These are phyloP conservation scores for Drosophila navojoa DNA, from an alignment of 1,140 invertebrate genomes.

Conservation along the genomic window DNA sequence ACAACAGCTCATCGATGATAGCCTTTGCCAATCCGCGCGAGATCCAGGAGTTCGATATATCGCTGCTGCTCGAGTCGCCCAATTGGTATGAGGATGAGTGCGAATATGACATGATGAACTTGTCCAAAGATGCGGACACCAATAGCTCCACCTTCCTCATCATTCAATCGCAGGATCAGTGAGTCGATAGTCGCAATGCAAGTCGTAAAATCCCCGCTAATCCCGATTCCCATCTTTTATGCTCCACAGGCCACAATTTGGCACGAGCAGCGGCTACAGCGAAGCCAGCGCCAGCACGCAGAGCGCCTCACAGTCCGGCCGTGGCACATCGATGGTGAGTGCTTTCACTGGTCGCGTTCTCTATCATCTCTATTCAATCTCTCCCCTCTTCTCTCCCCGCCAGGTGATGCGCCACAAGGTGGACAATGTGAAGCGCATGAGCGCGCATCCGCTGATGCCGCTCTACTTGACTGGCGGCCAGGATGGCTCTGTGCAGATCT, in stretches of 20 bases:
- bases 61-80: conserved; percentile 93
- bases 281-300: conserved; percentile 71
- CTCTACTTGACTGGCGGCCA: conserved; percentile 98
- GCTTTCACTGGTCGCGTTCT: neutral
- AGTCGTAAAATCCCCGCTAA: too few relatives aligned
- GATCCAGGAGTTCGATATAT: conserved; percentile 98
- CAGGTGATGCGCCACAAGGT: conserved; percentile 94
- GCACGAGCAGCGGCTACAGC: conserved; percentile 45
- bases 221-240: neutral
- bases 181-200: conserved; percentile 24
- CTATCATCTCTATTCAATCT: neutral
- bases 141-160: conserved; percentile 94
- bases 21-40: conserved; percentile 97
- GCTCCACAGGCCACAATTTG: conserved; percentile 59
- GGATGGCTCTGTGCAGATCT: conserved; percentile 98
- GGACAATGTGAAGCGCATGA: conserved; percentile 97
- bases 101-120: conserved; percentile 96
- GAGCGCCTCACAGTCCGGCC: conserved; percentile 92
- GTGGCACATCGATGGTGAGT: conserved; percentile 94
- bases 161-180: conserved; percentile 91
- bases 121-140: conserved; percentile 91
- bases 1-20: conserved; percentile 90
- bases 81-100: conserved; percentile 97
- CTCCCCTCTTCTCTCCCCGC: neutral
- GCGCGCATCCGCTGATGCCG: conserved; percentile 96